A percentile compares a stretch with the other conserved stretches of the same genome.
These are phyloP conservation scores for Aphelinus atriplicis DNA, from an alignment of 1,140 invertebrate species.

Conservation along the genomic window DNA sequence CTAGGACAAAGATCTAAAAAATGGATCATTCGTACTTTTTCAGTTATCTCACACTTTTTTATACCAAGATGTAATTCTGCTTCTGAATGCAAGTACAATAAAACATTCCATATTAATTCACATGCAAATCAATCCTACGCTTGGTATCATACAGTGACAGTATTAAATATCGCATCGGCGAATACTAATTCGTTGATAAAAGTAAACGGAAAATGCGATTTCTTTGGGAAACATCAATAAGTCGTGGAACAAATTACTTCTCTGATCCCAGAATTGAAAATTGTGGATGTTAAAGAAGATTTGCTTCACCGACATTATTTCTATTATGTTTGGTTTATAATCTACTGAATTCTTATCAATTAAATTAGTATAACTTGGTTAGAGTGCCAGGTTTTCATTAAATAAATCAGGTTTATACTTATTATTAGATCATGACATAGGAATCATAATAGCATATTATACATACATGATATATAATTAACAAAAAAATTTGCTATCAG, in stretches of 20 bases:
- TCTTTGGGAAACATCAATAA: slow-evolving; percentile 16
- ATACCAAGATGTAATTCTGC: not conserved
- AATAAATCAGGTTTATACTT: not conserved
- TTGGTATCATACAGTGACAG: not conserved
- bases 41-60: slow-evolving; percentile 1
- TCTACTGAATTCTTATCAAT: too few species aligned
- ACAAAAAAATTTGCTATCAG: not conserved
- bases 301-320: not conserved
- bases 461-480: not conserved
- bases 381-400: not conserved
- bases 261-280: not conserved
- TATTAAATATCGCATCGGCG: not conserved
- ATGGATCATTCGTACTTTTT: not conserved
- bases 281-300: not conserved
- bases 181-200: not conserved
- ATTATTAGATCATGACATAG: not conserved
- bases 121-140: not conserved
- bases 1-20: not conserved
- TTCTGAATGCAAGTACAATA: not conserved
- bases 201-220: not conserved
- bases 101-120: not conserved
- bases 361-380: too few species aligned
- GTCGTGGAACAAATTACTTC: not conserved
- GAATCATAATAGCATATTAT: not conserved
- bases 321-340: too few species aligned